Evolutionary conservation across 1,140 invertebrate species (phyloP), one percentile per base, ranked within the genome.

Genomic region (Rhyacophila brunnea): DNA sequence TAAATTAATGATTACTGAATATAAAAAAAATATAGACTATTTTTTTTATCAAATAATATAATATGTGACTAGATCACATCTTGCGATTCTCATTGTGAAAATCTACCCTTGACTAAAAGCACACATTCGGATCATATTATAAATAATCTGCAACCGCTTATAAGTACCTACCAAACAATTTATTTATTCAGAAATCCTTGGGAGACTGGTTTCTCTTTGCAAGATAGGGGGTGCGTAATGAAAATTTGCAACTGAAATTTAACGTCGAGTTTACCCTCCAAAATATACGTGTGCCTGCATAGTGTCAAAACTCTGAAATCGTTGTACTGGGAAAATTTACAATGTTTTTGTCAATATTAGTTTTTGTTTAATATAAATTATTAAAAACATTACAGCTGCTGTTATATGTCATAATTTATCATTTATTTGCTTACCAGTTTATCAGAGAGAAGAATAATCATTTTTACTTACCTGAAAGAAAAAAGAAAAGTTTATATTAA

Each of bases 231-330:
- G 11, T 18, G 1, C n/a, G 1, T 57, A 57, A 43, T 43, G 55
- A 57, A 57, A 57, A 57, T 57, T 57, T 49, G 34, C 42, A 36
- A 35, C 54, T 42, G 35, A 48, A 47, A 55, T 55, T 28, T 55
- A 55, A 44, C 46, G 32, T 23, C 6, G 44, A 55, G 44, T 55
- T 17, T 23, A n/a, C 44, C 44, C 11, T n/a, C 11, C 11, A n/a
- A 4, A 40, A 40, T 15, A 40, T 5, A 15, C 38, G 38, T 15
- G 5, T 4, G 38, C 38, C 38, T n/a, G 15, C 3, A 15, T 3
- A 40, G 11, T 40, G 15, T 40, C 38, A 13, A 15, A n/a, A 11
- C 38, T 40, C n/a, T 11, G 4, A 40, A 28, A 40, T 40, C n/a
- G 38, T 40, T 15, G 4, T 40, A n/a, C 15, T 40, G 38, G 38